Percentiles rank a stretch among this genome's conserved stretches.
Conservation (phyloP, 2,888 invertebrate species). For the Tiphia femorata region DNA sequence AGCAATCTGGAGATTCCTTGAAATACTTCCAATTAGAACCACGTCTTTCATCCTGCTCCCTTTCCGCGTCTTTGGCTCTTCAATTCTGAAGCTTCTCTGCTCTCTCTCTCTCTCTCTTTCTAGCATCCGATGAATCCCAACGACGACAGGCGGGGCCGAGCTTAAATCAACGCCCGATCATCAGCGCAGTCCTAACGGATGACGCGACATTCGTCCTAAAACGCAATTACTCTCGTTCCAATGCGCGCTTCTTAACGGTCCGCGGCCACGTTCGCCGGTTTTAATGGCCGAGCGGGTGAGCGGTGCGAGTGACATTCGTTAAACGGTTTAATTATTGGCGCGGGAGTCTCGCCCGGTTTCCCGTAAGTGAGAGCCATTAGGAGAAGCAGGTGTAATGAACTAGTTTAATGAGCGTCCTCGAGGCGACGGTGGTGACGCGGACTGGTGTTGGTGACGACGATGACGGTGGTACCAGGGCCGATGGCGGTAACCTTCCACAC, state of each 20-base stretch:
- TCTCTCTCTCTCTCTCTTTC: no score
- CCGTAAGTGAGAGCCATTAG: constrained; percentile 38
- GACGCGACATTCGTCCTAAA: no score
- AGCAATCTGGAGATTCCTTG: no score
- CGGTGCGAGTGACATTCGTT: constrained; percentile 36
- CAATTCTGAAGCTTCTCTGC: no score
- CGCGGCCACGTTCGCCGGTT: constrained; percentile 10
- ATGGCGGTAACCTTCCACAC: constrained; percentile 11
- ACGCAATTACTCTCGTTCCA: constrained; percentile 15
- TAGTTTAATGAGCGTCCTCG: constrained; percentile 45
- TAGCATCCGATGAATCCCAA: no score
- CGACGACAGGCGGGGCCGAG: no score
- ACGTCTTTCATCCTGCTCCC: no score
- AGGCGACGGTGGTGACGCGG: background rate
- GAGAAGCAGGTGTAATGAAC: constrained; percentile 47
- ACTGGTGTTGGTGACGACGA: no score
- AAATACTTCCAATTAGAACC: no score
- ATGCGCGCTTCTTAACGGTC: background rate
- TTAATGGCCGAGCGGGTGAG: constrained; percentile 10
- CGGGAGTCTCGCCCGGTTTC: constrained; percentile 16
- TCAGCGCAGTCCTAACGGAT: no score
- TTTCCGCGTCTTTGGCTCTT: no score
- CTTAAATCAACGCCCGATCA: no score
- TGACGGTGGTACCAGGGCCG: background rate
- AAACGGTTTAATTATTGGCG: constrained; percentile 38